phyloP scores from a whole-genome alignment of 2,888 invertebrate genomes.

The Epicampocera succincta region DNA sequence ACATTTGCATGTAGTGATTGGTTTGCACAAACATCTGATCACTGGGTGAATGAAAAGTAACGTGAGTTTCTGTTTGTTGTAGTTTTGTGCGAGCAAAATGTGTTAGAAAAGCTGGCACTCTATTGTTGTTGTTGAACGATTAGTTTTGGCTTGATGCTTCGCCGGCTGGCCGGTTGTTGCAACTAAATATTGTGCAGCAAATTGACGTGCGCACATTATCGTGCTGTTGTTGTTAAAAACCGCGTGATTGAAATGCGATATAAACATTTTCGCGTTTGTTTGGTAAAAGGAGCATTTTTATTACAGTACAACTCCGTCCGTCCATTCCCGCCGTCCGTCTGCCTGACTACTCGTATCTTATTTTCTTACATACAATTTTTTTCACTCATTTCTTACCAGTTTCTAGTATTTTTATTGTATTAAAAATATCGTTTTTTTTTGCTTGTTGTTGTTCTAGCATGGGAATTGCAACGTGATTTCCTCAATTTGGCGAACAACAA shows the following conservation, averaged over 20 bases:
- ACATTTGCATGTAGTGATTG: no score
- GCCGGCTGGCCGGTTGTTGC: slow-evolving; percentile 30
- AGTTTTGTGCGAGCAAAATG: slow-evolving; percentile 1
- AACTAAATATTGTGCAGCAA: slow-evolving; percentile 59
- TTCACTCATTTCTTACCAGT: slow-evolving; percentile 32
- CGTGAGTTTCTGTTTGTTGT: neutral
- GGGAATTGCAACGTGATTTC: slow-evolving; percentile 76
- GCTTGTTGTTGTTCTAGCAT: slow-evolving; percentile 71
- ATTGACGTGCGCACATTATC: slow-evolving; percentile 68
- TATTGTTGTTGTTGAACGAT: slow-evolving; percentile 48
- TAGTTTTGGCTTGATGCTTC: slow-evolving; percentile 10
- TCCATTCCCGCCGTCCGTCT: neutral
- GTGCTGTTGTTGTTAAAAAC: slow-evolving; percentile 68
- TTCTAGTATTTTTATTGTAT: slow-evolving; percentile 53
- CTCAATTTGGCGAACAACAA: slow-evolving; percentile 65
- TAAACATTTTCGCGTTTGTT: slow-evolving; percentile 74
- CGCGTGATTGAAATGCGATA: slow-evolving; percentile 81
- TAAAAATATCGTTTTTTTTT: slow-evolving; percentile 26
- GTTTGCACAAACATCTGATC: slow-evolving; percentile 12
- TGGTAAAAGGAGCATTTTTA: slow-evolving; percentile 58
- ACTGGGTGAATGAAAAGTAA: neutral
- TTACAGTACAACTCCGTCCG: slow-evolving; percentile 31
- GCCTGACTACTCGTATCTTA: slow-evolving; percentile 11
- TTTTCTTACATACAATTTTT: slow-evolving; percentile 27
- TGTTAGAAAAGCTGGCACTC: slow-evolving; percentile 38